Base-by-base conservation (phyloP, 2,888 invertebrate genomes). In the Cosmia pyralina region DNA sequence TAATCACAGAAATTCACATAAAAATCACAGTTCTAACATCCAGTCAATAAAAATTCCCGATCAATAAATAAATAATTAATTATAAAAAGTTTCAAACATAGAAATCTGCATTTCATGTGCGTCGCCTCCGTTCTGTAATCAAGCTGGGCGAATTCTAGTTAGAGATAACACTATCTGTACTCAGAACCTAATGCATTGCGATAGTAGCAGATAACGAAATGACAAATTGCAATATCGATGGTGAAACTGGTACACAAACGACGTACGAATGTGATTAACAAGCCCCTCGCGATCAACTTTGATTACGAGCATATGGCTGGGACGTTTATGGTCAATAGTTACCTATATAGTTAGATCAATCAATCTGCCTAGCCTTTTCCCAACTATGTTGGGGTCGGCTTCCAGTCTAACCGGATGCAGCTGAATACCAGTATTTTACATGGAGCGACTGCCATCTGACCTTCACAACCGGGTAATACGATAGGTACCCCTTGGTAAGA, bases 91-190 rank as follows among this genome's bases (percentile, higher is more conserved):
- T 52, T 28, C 8, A 55, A 77, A 57, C 62, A 67, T 79, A 75
- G 76, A 75, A 72, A 81, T 85, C 76, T 81, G 79, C 82, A 82
- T 73, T 72, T 74, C 73, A 81, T 78, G 65, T 55, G 75, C 66
- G 74, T 65, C 73, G 79, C 58, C 72, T 81, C 58, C 57, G 63
- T 85, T 84, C 73, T 77, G 85, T 85, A 87, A 87, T 86, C 87
- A 76, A 65, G 75, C 71, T 79, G 75, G 78, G 88, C 88, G 85
- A 89, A 90, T 92, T 92, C 92, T 89, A 91, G 88, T 85, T 79
- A 92, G 76, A 90, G 94, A 94, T 95, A 95, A 90, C 85, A 85
- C 84, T 94, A 95, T 95, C 95, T 84, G 58, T 94, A 93, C 93
- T 82, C 88, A 92, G 94, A 94, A 95, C 89, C 90, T 88, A 92